Conservation (phyloP, 2,888 invertebrate species). For the Taenaris catops region DNA sequence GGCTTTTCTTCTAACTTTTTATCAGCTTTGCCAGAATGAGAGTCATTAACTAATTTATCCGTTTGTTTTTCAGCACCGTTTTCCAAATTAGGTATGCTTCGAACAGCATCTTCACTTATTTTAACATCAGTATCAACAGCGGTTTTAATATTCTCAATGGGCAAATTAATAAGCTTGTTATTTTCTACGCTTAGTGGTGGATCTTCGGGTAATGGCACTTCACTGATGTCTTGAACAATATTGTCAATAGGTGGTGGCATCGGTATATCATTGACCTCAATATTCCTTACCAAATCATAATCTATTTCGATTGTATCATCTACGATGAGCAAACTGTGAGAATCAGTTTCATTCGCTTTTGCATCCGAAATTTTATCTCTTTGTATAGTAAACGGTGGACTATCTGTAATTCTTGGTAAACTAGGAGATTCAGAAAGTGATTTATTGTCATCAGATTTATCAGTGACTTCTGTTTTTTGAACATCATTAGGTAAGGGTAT, state of each 20-base stretch:
- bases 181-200: constrained; percentile 39
- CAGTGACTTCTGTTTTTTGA: constrained; percentile 34
- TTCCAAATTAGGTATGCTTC: constrained; percentile 85
- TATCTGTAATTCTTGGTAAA: constrained; percentile 83
- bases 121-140: constrained; percentile 32
- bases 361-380: constrained; percentile 36
- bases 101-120: constrained; percentile 89
- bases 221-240: constrained; percentile 56
- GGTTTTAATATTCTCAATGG: constrained; percentile 51
- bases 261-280: constrained; percentile 60
- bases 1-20: constrained; percentile 87
- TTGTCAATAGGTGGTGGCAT: constrained; percentile 60
- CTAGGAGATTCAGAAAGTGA: constrained; percentile 77
- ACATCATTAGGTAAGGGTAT: constrained; percentile 60
- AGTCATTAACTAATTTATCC: constrained; percentile 42
- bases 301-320: constrained; percentile 40
- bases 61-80: constrained; percentile 41
- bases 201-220: constrained; percentile 63
- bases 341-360: constrained; percentile 25
- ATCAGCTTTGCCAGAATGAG: constrained; percentile 54
- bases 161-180: constrained; percentile 26
- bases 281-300: constrained; percentile 41
- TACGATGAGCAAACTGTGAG: constrained; percentile 27
- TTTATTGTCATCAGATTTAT: constrained; percentile 49
- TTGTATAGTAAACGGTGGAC: constrained; percentile 64